These are phyloP conservation scores for Bostrychus sinensis DNA, from an alignment of 2,113 vertebrate species.

Conservation along the genomic window DNA sequence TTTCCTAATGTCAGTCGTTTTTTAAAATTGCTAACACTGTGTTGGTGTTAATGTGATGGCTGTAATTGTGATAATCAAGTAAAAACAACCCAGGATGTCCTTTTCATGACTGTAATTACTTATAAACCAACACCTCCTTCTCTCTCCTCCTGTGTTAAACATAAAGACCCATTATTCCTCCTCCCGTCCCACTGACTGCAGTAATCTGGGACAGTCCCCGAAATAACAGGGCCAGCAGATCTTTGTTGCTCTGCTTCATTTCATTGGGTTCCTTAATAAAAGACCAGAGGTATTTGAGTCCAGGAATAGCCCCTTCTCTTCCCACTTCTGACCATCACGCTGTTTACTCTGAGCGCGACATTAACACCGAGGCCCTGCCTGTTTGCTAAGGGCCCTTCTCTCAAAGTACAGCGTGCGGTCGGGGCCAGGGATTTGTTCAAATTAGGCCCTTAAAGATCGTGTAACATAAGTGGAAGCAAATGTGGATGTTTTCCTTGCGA, in stretches of 20 bases:
- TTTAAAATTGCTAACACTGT: too few relatives aligned
- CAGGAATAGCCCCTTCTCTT: slow-evolving; percentile 55
- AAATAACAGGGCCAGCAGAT: slow-evolving; percentile 62
- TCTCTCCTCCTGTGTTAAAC: slow-evolving; percentile 7
- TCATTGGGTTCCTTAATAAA: slow-evolving; percentile 64
- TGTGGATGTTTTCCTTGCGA: slow-evolving; percentile 70
- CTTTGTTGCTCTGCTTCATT: slow-evolving; percentile 55
- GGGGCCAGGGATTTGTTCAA: slow-evolving; percentile 79
- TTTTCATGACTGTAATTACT: slow-evolving; percentile 17
- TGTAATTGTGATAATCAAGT: not conserved
- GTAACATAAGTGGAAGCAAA: slow-evolving; percentile 83
- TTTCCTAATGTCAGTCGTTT: too few relatives aligned
- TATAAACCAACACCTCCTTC: not conserved
- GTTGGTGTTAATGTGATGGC: not conserved
- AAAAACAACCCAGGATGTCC: not conserved
- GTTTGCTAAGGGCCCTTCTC: slow-evolving; percentile 66
- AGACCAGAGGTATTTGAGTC: slow-evolving; percentile 51
- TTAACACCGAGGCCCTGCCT: slow-evolving; percentile 71
- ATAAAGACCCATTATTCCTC: slow-evolving; percentile 27
- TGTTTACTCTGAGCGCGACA: slow-evolving; percentile 72
- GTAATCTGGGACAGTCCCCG: slow-evolving; percentile 35
- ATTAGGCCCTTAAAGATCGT: slow-evolving; percentile 81
- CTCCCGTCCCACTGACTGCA: slow-evolving; percentile 25
- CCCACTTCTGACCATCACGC: slow-evolving; percentile 43
- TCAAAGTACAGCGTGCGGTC: slow-evolving; percentile 75